phyloP scores from a whole-genome alignment of 1,140 invertebrate genomes.

The Radopholus similis region DNA sequence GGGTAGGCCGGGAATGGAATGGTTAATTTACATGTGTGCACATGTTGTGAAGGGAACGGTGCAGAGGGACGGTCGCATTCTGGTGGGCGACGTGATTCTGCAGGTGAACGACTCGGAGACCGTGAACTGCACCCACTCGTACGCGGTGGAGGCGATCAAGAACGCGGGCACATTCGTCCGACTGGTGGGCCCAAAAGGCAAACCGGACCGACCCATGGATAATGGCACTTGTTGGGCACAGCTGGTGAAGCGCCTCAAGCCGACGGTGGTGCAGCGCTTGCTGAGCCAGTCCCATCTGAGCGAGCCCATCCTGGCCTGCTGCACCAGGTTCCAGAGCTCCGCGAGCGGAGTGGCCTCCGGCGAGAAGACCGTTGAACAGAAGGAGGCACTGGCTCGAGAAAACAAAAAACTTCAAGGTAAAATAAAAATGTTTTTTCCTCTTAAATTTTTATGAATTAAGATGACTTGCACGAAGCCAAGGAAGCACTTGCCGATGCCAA shows the following conservation, averaged over 20 bases:
- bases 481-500: slow-evolving; percentile 81
- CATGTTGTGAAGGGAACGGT: slow-evolving; percentile 70
- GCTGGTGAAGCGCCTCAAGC: slow-evolving; percentile 42
- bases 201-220: too few species aligned
- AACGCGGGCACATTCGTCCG: slow-evolving; percentile 70
- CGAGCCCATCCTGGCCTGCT: slow-evolving; percentile 12
- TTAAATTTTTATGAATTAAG: slow-evolving; percentile 67
- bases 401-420: slow-evolving; percentile 88
- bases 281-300: slow-evolving; percentile 41
- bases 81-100: slow-evolving; percentile 89
- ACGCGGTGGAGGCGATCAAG: slow-evolving; percentile 91
- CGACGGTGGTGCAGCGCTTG: background rate
- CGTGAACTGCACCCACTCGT: slow-evolving; percentile 82
- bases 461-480: slow-evolving; percentile 85
- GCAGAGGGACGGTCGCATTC: slow-evolving; percentile 81
- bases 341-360: slow-evolving; percentile 1
- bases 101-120: slow-evolving; percentile 82
- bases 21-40: too few species aligned
- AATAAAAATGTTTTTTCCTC: background rate
- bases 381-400: slow-evolving; percentile 81
- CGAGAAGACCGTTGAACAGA: slow-evolving; percentile 87
- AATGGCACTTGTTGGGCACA: too few species aligned
- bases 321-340: background rate
- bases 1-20: slow-evolving; percentile 63
- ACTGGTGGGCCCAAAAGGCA: too few species aligned